Evolutionary conservation across 2,888 invertebrate genomes (phyloP).

Genomic region (Mythimna lalbum): DNA sequence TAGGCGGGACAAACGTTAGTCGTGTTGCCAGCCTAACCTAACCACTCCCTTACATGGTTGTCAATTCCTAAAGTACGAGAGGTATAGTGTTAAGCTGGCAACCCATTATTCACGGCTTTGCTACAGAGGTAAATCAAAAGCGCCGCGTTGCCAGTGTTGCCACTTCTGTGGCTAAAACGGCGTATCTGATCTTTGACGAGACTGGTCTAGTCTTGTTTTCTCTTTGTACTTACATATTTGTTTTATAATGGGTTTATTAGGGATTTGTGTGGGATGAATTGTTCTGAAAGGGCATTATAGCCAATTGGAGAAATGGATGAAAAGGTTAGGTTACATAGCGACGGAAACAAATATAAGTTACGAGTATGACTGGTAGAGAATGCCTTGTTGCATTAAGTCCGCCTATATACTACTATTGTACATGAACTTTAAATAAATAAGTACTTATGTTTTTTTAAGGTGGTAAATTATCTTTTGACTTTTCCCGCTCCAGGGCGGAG

Average conservation of each 20-base stretch:
- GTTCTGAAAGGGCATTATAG: neutral
- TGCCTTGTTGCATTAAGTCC: too few relatives aligned
- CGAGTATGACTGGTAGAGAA: too few relatives aligned
- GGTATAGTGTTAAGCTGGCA: constrained; percentile 49
- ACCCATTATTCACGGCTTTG: constrained; percentile 75
- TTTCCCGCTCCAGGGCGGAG: too few relatives aligned
- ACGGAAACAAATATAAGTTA: too few relatives aligned
- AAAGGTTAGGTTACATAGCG: neutral
- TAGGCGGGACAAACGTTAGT: constrained; percentile 27
- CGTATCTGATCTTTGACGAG: constrained; percentile 83
- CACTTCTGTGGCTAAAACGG: constrained; percentile 80
- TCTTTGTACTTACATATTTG: constrained; percentile 56
- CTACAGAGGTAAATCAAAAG: constrained; percentile 83
- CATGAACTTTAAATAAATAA: too few relatives aligned
- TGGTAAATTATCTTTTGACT: too few relatives aligned
- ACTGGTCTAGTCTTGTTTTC: constrained; percentile 62
- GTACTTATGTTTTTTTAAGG: too few relatives aligned
- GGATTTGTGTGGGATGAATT: constrained; percentile 29
- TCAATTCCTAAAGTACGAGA: constrained; percentile 61
- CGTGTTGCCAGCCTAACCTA: constrained; percentile 51
- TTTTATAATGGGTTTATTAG: constrained; percentile 49
- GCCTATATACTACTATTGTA: too few relatives aligned
- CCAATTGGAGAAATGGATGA: neutral
- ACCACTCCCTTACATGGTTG: constrained; percentile 59
- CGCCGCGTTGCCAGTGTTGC: constrained; percentile 71